phyloP scores from a whole-genome alignment of 2,113 vertebrate species.

The Engraulis encrasicolus region DNA sequence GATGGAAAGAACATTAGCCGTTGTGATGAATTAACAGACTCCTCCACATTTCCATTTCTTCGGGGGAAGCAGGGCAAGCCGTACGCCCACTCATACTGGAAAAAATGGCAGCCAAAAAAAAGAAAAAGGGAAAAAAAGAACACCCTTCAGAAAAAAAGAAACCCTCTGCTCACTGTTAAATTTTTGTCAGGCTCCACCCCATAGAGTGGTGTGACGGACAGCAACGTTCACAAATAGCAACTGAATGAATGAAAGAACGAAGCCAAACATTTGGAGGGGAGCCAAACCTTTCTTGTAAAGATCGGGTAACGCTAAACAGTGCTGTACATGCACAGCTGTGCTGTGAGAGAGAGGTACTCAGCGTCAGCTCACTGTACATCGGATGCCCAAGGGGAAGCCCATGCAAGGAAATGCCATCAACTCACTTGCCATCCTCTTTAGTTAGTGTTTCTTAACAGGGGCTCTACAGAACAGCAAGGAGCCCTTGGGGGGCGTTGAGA shows the following conservation, averaged over 20 bases:
- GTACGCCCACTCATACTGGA: slow-evolving; percentile 41
- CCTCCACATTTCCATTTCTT: slow-evolving; percentile 58
- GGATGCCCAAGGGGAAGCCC: not conserved
- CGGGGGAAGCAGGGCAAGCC: slow-evolving; percentile 34
- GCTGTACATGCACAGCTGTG: slow-evolving; percentile 65
- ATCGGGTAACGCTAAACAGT: slow-evolving; percentile 11
- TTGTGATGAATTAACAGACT: slow-evolving; percentile 40
- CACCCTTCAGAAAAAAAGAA: not conserved
- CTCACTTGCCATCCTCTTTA: no score
- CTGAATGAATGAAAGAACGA: not conserved
- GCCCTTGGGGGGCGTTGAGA: no score
- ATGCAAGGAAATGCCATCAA: not conserved
- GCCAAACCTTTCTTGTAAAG: slow-evolving; percentile 10
- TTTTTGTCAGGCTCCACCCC: not conserved
- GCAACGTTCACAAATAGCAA: not conserved
- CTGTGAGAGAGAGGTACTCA: not conserved
- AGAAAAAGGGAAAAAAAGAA: slow-evolving; percentile 11
- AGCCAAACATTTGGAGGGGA: not conserved
- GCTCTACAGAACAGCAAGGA: no score
- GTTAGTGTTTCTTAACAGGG: no score
- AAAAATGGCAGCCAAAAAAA: slow-evolving; percentile 49
- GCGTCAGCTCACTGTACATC: not conserved
- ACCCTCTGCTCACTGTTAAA: not conserved
- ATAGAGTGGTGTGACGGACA: not conserved
- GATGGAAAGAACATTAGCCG: slow-evolving; percentile 39